Conservation (phyloP, 1,140 invertebrate genomes). For the Sycophaga agraensis region DNA sequence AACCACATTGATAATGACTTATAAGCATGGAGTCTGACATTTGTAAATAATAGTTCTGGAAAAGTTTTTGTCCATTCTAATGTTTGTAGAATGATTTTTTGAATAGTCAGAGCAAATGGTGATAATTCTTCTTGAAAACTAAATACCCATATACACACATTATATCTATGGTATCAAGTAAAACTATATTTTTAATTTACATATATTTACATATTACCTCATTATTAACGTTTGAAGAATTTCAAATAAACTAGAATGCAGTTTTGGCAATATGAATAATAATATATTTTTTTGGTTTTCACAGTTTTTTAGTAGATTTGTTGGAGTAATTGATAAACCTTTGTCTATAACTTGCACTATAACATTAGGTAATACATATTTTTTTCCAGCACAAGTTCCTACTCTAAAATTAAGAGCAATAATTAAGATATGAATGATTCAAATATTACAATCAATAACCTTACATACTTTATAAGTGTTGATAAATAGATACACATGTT, state of each 20-base stretch:
- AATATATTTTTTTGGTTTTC: slow-evolving; percentile 10
- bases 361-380: slow-evolving; percentile 10
- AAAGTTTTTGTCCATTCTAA: slow-evolving; percentile 7
- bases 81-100: slow-evolving; percentile 12
- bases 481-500: slow-evolving; percentile 18
- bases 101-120: slow-evolving; percentile 7
- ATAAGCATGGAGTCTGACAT: slow-evolving; percentile 2
- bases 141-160: too few species aligned
- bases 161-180: too few species aligned
- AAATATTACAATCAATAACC: not conserved
- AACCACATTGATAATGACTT: slow-evolving; percentile 15
- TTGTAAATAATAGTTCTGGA: not conserved
- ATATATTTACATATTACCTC: not conserved
- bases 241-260: slow-evolving; percentile 3
- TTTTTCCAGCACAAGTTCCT: slow-evolving; percentile 2
- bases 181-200: not conserved
- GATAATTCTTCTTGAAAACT: slow-evolving; percentile 21
- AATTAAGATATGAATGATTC: not conserved
- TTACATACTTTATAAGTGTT: slow-evolving; percentile 14
- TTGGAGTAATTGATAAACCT: slow-evolving; percentile 19
- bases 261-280: slow-evolving; percentile 11
- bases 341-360: slow-evolving; percentile 11
- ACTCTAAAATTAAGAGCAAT: slow-evolving; percentile 9
- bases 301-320: slow-evolving; percentile 7
- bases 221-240: slow-evolving; percentile 11